These are phyloP conservation scores for Stenopsyche tienmushanensis DNA, from an alignment of 1,140 invertebrate genomes.

Conservation along the genomic window DNA sequence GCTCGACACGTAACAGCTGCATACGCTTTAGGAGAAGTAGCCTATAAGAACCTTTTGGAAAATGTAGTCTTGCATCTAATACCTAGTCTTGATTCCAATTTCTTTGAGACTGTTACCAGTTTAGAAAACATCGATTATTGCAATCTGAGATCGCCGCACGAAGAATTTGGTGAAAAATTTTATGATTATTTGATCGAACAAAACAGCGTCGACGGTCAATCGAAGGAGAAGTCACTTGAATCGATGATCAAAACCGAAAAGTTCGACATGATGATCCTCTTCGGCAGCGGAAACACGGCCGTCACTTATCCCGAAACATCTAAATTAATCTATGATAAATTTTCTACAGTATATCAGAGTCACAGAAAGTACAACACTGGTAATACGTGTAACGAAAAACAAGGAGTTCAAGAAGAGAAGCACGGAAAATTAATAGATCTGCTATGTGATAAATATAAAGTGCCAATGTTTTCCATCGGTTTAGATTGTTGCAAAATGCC, in stretches of 20 bases:
- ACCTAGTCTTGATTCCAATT: conserved; percentile 65
- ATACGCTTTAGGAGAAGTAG: conserved; percentile 64
- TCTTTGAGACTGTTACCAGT: conserved; percentile 52
- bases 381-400: conserved; percentile 39
- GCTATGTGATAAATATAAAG: conserved; percentile 57
- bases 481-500: conserved; percentile 81
- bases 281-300: conserved; percentile 63
- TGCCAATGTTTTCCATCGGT: conserved; percentile 61
- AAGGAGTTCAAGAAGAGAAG: conserved; percentile 39
- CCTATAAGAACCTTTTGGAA: conserved; percentile 64
- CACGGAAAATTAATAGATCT: conserved; percentile 58
- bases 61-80: conserved; percentile 79
- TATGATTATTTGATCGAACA: conserved; percentile 50
- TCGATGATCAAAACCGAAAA: conserved; percentile 56
- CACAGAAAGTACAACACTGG: conserved; percentile 43
- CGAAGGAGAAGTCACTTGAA: conserved; percentile 60
- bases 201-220: conserved; percentile 47
- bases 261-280: conserved; percentile 64
- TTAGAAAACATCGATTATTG: conserved; percentile 51
- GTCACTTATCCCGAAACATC: conserved; percentile 56
- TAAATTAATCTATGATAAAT: conserved; percentile 54
- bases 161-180: conserved; percentile 62
- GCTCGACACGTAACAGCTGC: conserved; percentile 77
- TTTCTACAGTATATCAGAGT: conserved; percentile 53
- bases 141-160: conserved; percentile 48